A percentile compares a stretch with the other conserved stretches of the same genome.
phyloP scores from a whole-genome alignment of 2,113 vertebrate species.

The Melanerpes formicivorus region DNA sequence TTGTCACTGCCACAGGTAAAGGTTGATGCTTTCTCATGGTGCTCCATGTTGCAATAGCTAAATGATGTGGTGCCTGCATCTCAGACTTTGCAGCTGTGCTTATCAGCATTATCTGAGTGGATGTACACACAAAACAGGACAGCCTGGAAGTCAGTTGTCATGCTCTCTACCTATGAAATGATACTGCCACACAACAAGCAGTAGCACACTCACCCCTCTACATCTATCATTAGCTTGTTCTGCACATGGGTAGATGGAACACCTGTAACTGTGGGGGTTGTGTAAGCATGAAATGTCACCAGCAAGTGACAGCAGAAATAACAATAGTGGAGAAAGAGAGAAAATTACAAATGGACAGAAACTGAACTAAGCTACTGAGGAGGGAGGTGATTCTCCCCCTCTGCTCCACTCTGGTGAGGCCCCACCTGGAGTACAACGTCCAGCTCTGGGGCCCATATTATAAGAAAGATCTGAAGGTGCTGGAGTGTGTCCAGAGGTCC shows the following conservation, averaged over 20 bases:
- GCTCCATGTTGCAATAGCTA: background rate
- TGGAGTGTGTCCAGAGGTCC: too few species aligned
- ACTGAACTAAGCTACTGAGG: background rate
- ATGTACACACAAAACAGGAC: background rate
- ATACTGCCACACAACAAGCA: background rate
- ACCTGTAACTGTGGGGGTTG: background rate
- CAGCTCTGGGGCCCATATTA: too few species aligned
- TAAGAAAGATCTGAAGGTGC: too few species aligned
- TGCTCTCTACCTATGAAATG: background rate
- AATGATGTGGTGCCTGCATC: background rate
- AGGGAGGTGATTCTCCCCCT: too few species aligned
- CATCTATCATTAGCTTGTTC: background rate
- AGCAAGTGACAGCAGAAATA: background rate
- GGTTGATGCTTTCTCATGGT: background rate
- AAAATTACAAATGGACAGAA: background rate
- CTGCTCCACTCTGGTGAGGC: too few species aligned
- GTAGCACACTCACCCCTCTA: background rate
- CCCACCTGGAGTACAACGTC: too few species aligned
- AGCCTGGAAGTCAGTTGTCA: background rate
- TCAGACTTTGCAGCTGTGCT: background rate
- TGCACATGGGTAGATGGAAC: background rate
- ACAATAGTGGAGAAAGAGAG: background rate
- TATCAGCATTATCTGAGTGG: background rate
- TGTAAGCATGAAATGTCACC: background rate
- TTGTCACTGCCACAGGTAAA: background rate